Conservation (phyloP, 2,797 vertebrate species). For the Gadopsis marmoratus region DNA sequence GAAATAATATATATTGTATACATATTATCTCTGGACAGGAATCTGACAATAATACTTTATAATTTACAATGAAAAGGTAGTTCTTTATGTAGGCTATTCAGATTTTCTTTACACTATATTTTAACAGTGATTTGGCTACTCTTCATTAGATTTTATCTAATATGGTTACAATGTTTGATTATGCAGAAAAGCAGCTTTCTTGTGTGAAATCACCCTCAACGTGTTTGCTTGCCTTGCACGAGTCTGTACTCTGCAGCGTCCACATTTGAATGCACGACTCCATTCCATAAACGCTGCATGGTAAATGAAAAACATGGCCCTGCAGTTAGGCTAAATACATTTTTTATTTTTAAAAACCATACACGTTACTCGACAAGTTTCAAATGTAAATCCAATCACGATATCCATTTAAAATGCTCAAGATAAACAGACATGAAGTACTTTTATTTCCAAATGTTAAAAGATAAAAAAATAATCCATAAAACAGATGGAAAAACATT, state of each 20-base stretch:
- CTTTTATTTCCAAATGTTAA: slow-evolving; percentile 90
- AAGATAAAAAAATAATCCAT: slow-evolving; percentile 88
- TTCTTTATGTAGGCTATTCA: background rate
- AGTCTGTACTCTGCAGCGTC: background rate
- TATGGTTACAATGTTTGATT: background rate
- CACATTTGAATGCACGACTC: background rate
- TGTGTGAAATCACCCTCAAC: background rate
- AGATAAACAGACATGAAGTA: slow-evolving; percentile 91
- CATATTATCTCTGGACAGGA: background rate
- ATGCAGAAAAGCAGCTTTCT: slow-evolving; percentile 1
- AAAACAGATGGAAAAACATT: slow-evolving; percentile 91
- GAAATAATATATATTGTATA: too few species aligned
- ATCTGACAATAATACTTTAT: background rate
- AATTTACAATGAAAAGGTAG: background rate
- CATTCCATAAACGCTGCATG: slow-evolving; percentile 5
- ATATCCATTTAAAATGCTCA: slow-evolving; percentile 91
- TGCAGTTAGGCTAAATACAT: slow-evolving; percentile 88
- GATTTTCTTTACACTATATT: background rate
- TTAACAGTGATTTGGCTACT: background rate
- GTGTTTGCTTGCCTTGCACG: background rate
- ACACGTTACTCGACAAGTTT: slow-evolving; percentile 91
- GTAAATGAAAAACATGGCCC: slow-evolving; percentile 80
- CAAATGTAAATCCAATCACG: slow-evolving; percentile 91
- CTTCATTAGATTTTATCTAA: background rate
- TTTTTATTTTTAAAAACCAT: slow-evolving; percentile 93